Evolutionary conservation across 1,140 invertebrate species (phyloP).

Genomic region (Episyrphus balteatus): DNA sequence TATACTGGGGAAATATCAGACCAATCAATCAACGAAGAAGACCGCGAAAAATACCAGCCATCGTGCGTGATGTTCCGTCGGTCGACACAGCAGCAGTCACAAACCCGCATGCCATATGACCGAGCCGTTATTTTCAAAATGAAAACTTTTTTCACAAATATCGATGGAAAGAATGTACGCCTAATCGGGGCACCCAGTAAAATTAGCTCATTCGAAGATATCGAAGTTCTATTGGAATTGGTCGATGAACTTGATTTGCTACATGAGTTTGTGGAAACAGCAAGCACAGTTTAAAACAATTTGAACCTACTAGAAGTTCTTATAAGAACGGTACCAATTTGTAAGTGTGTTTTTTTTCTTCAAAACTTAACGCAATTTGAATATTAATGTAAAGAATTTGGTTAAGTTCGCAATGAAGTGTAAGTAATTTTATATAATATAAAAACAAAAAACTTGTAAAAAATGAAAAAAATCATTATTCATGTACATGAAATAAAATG

Average conservation of each 20-base stretch:
- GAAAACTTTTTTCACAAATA: constrained; percentile 31
- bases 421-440: too few species aligned
- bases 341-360: too few species aligned
- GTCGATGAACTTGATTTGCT: constrained; percentile 21
- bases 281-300: too few species aligned
- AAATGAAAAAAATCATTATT: too few species aligned
- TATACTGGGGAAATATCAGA: constrained; percentile 30
- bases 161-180: constrained; percentile 34
- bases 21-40: constrained; percentile 26
- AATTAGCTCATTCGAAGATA: constrained; percentile 18
- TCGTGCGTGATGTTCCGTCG: constrained; percentile 32
- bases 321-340: too few species aligned
- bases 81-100: constrained; percentile 12
- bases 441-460: too few species aligned
- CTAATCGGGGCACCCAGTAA: constrained; percentile 25
- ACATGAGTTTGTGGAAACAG: constrained; percentile 21
- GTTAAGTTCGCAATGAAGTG: too few species aligned
- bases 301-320: too few species aligned
- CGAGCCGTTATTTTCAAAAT: constrained; percentile 36
- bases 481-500: too few species aligned
- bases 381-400: too few species aligned
- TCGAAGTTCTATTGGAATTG: constrained; percentile 30
- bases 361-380: too few species aligned
- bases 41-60: constrained; percentile 32
- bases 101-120: constrained; percentile 29